Base-by-base conservation (phyloP, 2,797 vertebrate genomes). In the Anabas testudineus region DNA sequence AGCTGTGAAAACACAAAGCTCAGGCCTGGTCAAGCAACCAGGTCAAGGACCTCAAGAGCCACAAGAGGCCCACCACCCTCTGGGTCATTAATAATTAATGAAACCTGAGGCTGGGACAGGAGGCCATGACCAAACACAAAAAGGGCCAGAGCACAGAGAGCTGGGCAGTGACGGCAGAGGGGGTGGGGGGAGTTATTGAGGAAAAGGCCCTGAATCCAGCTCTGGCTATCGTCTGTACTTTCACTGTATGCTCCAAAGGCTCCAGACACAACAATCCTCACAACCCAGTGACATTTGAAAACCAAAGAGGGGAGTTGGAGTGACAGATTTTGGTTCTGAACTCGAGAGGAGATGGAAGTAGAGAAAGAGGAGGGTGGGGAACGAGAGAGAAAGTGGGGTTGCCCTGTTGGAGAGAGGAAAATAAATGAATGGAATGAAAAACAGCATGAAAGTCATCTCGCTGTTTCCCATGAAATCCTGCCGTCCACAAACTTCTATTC, bases 11-110 rank as follows among this genome's bases (percentile, higher is more conserved):
- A 90, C 80, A 71, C 41, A 84, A 42, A 67, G 67, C 81, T 75
- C 18, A 47, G 62, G 53, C 56, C 64, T 74, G 89, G 86, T 92
- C 91, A 90, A 85, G 84, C 86, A 9, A 55, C 52, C 71, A 69
- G 90, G 91, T 92, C 90, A 91, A 92, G 84, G 84, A 90, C 83
- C 83, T 85, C 34, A 36, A 88, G 83, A 85, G 83, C 64, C 81
- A 81, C 62, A 55, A 82, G 78, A 79, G 81, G 68, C 79, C 81
- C 42, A 32, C 30, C 53, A 39, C 72, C 74, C 70, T 59, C 64
- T 74, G 64, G 86, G 87, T 87, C 90, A 91, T 93, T 89, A 94
- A 93, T 94, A 91, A 94, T 94, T 93, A 94, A 94, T 91, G 90
- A 91, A 94, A 93, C 89, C 86, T 42, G 83, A 92, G 84, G 83